A percentile compares a stretch with the other conserved stretches of the same genome.
These are phyloP conservation scores for Baccha elongata DNA, from an alignment of 2,888 invertebrate species.

Conservation along the genomic window DNA sequence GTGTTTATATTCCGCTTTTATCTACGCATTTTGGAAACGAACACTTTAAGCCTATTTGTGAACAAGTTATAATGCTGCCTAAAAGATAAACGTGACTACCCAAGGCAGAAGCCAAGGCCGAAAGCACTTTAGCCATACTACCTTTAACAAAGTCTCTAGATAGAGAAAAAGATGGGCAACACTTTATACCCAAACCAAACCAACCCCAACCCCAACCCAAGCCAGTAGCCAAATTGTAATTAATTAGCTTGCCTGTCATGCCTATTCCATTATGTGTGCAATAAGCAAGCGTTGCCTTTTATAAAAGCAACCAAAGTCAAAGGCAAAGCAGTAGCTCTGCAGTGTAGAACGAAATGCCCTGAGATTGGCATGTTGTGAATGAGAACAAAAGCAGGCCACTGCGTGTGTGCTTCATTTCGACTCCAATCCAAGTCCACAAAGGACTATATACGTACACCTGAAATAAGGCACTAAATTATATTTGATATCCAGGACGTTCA, in stretches of 20 bases:
- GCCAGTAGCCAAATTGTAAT: conserved; percentile 62
- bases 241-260: conserved; percentile 55
- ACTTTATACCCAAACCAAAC: conserved; percentile 11
- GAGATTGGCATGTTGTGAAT: conserved; percentile 54
- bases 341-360: conserved; percentile 15
- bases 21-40: conserved; percentile 26
- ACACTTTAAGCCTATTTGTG: conserved; percentile 57
- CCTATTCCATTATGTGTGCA: conserved; percentile 30
- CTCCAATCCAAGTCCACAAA: background rate
- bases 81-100: conserved; percentile 57
- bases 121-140: conserved; percentile 8
- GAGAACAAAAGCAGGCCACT: conserved; percentile 56
- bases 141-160: background rate
- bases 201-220: too few relatives aligned
- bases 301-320: background rate
- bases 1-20: conserved; percentile 32
- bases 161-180: background rate
- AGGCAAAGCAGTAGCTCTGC: background rate
- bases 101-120: background rate
- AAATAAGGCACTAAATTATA: conserved; percentile 66
- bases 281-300: conserved; percentile 42
- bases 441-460: conserved; percentile 22
- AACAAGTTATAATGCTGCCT: conserved; percentile 51
- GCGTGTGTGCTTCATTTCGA: conserved; percentile 14
- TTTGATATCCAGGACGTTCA: conserved; percentile 43